Base-by-base conservation (phyloP, 2,113 vertebrate species). In the Halichoeres trimaculatus region DNA sequence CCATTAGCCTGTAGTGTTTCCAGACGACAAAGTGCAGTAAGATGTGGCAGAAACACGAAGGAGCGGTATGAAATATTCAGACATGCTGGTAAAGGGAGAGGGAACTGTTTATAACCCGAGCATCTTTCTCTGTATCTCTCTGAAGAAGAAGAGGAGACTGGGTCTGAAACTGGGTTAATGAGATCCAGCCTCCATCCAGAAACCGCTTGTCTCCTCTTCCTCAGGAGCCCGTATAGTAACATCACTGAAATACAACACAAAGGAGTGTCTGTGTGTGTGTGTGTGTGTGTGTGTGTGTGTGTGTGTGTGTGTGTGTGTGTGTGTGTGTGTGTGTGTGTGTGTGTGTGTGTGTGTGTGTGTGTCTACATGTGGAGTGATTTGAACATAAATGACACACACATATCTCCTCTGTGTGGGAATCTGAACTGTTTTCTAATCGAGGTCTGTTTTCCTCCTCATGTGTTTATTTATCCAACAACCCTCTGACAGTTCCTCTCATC, bases 61-160 rank as follows among this genome's bases (percentile, higher is more conserved):
- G 53, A 80, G 67, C 12, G 48, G 43, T n/a, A 86, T 90, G 79
- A 90, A 89, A 90, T 86, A 89, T 89, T 89, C 74, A 90, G 70
- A 43, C 35, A 40, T 72, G 75, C 63, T 68, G 60, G 78, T 68
- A 65, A 61, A 80, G 58, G 54, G 50, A 65, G 58, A 65, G 53
- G 16, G 52, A 70, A 62, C 40, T 55, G 74, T 38, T 70, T 69
- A 70, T 56, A 80, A 82, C 79, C 62, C 8, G 0, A 57, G 48
- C 56, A 26, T 74, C 65, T 70, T n/a, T n/a, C 23, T 65, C 58
- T 30, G 30, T 6, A 30, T 70, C 55, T 70, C 55, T 59, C 26
- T 36, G 61, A 70, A 67, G 79, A 50, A 57, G 70, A 54, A 58
- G 64, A 50, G 58, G 40, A 78, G 64, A 68, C 62, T 50, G 19